phyloP scores from a whole-genome alignment of 92 coral and sea anemone species.

The Epizoanthus rinbou region DNA sequence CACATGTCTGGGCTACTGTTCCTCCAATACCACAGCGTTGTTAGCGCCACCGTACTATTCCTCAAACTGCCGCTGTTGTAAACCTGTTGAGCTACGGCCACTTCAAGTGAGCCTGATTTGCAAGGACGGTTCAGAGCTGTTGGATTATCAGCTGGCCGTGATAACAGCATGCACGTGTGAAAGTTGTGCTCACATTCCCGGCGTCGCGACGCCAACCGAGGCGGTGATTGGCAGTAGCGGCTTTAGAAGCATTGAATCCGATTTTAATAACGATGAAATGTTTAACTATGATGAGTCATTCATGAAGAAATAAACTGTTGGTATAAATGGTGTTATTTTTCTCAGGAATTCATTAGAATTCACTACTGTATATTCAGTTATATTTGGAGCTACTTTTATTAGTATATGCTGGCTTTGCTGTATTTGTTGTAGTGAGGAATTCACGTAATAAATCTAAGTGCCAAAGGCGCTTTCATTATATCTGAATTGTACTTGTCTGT shows the following conservation, averaged over 20 bases:
- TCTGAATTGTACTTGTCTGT: no score
- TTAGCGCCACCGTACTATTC: constrained; percentile 62
- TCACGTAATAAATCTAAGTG: no score
- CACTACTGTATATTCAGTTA: no score
- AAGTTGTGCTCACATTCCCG: constrained; percentile 39
- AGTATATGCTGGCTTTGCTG: no score
- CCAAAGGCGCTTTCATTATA: no score
- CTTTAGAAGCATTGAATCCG: constrained; percentile 18
- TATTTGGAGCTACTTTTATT: no score
- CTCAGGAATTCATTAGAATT: no score
- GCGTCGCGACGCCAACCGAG: constrained; percentile 4
- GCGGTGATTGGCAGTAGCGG: neutral
- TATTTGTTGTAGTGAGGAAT: no score
- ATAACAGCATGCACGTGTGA: constrained; percentile 67
- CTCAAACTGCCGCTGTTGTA: constrained; percentile 63
- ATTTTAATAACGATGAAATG: constrained; percentile 7
- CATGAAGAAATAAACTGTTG: neutral
- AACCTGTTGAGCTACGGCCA: constrained; percentile 60
- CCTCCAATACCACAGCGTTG: constrained; percentile 55
- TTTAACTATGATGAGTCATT: constrained; percentile 21
- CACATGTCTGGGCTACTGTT: constrained; percentile 59
- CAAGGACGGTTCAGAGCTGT: constrained; percentile 27
- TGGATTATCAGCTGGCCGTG: constrained; percentile 52
- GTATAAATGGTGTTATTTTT: no score
- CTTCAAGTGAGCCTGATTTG: constrained; percentile 48